Percentiles rank a stretch among this genome's conserved stretches.
phyloP scores from a whole-genome alignment of 2,113 vertebrate species.

The Vulpes ferrilata region DNA sequence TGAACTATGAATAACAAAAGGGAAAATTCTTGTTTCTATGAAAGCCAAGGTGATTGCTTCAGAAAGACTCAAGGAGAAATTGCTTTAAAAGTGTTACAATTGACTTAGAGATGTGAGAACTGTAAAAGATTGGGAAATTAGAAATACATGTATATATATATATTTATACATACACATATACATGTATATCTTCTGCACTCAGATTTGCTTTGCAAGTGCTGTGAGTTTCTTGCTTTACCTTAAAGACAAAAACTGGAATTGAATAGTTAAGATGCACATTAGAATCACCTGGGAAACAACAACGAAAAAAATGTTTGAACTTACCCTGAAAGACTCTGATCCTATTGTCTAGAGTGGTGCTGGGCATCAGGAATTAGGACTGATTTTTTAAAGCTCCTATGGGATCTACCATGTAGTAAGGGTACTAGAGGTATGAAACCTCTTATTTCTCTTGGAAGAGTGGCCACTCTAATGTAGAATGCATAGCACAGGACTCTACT shows the following conservation, averaged over 20 bases:
- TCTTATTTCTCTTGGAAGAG: not conserved
- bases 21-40: not conserved
- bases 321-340: not conserved
- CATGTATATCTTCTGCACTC: not conserved
- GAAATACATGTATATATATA: not conserved
- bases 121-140: not conserved
- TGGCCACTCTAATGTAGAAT: not conserved
- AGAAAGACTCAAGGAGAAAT: slow-evolving; percentile 7
- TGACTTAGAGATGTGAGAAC: not conserved
- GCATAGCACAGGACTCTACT: not conserved
- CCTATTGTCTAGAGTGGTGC: not conserved
- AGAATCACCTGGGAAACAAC: not conserved
- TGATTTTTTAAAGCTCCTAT: not conserved
- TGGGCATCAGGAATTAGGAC: not conserved
- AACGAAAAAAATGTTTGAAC: not conserved
- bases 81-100: not conserved
- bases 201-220: slow-evolving; percentile 9
- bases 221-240: not conserved
- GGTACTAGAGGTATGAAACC: not conserved
- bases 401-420: not conserved
- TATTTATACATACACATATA: not conserved
- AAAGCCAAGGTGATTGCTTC: not conserved
- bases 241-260: slow-evolving; percentile 29
- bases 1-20: not conserved
- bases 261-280: not conserved